Evolutionary conservation across 1,140 invertebrate species (phyloP).

Genomic region (honey bee (Apis mellifera)): Amel_HAv3.1 CM009934.2:5052501-5053000

Average conservation of each 20-base stretch:
- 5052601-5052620: too few species aligned
- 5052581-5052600: too few species aligned
- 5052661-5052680: too few species aligned
- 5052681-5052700: not conserved
- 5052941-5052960: conserved; percentile 34
- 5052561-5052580: too few species aligned
- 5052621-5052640: too few species aligned
- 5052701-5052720: too few species aligned
- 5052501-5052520: too few species aligned
- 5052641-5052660: too few species aligned
- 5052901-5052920: conserved; percentile 50
- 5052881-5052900: conserved; percentile 51
- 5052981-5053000: conserved; percentile 14
- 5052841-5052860: conserved; percentile 31
- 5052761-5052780: not conserved
- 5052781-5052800: not conserved
- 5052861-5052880: conserved; percentile 42
- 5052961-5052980: conserved; percentile 39
- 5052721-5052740: not conserved
- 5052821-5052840: not conserved
- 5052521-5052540: too few species aligned
- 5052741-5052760: not conserved
- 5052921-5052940: conserved; percentile 40
- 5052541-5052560: too few species aligned
- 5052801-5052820: not conserved